Conservation (phyloP, 1,140 invertebrate genomes). For the Macrotrachela quadricornifera region DNA sequence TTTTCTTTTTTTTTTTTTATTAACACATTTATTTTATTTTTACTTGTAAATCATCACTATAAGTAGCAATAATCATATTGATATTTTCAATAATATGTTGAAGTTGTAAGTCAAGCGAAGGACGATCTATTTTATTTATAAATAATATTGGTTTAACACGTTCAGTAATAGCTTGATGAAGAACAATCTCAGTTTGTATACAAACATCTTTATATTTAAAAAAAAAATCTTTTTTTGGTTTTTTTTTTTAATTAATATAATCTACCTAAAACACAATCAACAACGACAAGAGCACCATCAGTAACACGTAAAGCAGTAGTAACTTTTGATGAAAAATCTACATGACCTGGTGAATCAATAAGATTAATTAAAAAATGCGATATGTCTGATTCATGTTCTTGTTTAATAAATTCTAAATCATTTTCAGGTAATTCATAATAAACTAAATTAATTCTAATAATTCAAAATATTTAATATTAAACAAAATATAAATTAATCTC, state of each 20-base stretch:
- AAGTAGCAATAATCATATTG: neutral
- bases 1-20: too few relatives aligned
- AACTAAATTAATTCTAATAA: constrained; percentile 97
- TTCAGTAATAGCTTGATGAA: neutral
- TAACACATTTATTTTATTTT: too few relatives aligned
- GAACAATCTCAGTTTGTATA: neutral
- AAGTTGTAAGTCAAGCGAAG: neutral
- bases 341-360: constrained; percentile 96
- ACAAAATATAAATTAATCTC: too few relatives aligned
- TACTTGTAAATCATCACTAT: constrained; percentile 5
- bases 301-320: constrained; percentile 94
- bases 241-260: constrained; percentile 5
- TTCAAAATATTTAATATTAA: too few relatives aligned
- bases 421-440: constrained; percentile 77
- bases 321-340: constrained; percentile 97
- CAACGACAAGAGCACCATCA: constrained; percentile 91
- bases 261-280: constrained; percentile 93
- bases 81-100: neutral
- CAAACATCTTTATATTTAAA: neutral
- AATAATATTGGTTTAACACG: neutral
- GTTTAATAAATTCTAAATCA: constrained; percentile 70
- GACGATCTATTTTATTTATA: neutral
- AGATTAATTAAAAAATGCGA: constrained; percentile 96
- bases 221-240: neutral
- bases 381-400: constrained; percentile 47